Percentiles rank a stretch among this genome's conserved stretches.
These are phyloP conservation scores for Campopleginae sp. DNA, from an alignment of 2,888 invertebrate genomes.

Conservation along the genomic window DNA sequence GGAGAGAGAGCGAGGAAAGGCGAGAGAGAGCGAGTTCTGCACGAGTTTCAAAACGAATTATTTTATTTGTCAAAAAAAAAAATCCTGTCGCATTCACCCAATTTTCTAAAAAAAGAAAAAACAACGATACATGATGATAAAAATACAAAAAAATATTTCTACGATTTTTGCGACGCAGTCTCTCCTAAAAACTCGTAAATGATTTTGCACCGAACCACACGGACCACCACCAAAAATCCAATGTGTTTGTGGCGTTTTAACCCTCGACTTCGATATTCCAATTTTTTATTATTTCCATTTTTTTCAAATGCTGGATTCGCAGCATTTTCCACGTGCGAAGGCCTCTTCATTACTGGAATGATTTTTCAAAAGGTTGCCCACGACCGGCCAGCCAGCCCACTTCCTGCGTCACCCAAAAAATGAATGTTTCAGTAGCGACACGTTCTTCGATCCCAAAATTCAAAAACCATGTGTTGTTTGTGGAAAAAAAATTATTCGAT, in stretches of 20 bases:
- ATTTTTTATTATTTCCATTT: neutral
- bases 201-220: constrained; percentile 89
- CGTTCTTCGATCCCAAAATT: neutral
- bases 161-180: constrained; percentile 1
- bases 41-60: constrained; percentile 78
- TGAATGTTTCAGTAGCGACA: constrained; percentile 18
- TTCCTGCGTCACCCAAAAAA: neutral
- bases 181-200: constrained; percentile 71
- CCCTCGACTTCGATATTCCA: constrained; percentile 11
- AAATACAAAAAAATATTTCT: neutral
- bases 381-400: constrained; percentile 77
- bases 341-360: constrained; percentile 52
- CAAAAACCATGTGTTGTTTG: neutral
- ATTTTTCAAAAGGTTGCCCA: constrained; percentile 76
- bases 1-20: constrained; percentile 29
- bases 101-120: constrained; percentile 41
- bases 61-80: constrained; percentile 28
- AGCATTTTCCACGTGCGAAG: constrained; percentile 54
- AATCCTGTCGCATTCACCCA: constrained; percentile 41
- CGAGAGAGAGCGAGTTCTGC: constrained; percentile 69
- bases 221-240: constrained; percentile 79
- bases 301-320: constrained; percentile 11
- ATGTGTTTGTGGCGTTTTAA: constrained; percentile 65
- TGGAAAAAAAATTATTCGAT: neutral
- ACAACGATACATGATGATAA: constrained; percentile 12